Evolutionary conservation across 2,888 invertebrate species (phyloP).

Genomic region (Netelia melanura): DNA sequence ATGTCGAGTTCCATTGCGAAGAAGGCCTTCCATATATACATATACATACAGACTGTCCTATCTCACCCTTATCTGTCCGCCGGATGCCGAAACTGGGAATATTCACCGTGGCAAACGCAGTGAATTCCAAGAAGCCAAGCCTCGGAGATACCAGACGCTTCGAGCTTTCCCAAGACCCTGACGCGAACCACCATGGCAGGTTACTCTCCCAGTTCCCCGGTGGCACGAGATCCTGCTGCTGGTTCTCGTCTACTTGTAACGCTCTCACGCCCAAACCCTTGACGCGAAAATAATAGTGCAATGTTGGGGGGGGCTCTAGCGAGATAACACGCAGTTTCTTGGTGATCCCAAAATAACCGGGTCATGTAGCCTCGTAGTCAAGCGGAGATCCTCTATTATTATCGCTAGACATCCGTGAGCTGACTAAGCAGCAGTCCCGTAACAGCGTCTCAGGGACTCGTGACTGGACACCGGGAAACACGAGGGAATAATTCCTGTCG

Average conservation of each 20-base stretch:
- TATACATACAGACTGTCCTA: not conserved
- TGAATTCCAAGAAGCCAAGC: conserved; percentile 49
- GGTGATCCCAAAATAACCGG: conserved; percentile 46
- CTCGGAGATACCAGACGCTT: conserved; percentile 10
- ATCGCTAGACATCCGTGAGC: conserved; percentile 29
- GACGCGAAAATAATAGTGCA: conserved; percentile 42
- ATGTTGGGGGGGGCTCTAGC: not conserved
- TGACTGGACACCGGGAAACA: conserved; percentile 32
- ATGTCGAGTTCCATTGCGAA: not conserved
- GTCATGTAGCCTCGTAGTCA: not conserved
- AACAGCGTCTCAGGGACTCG: no score
- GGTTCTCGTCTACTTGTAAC: conserved; percentile 21
- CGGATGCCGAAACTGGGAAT: conserved; percentile 64
- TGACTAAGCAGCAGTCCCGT: not conserved
- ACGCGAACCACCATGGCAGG: conserved; percentile 15
- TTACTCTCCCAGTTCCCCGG: conserved; percentile 9
- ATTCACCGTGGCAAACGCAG: conserved; percentile 56
- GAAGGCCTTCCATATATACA: not conserved
- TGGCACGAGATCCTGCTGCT: conserved; percentile 2
- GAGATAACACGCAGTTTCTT: conserved; percentile 54
- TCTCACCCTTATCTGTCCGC: conserved; percentile 16
- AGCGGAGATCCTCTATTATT: conserved; percentile 28
- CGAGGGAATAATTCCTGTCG: conserved; percentile 14
- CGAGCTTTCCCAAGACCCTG: conserved; percentile 37
- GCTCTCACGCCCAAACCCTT: conserved; percentile 24